Evolutionary conservation across 1,140 invertebrate species (phyloP).

Genomic region (Oryctes rhinoceros): DNA sequence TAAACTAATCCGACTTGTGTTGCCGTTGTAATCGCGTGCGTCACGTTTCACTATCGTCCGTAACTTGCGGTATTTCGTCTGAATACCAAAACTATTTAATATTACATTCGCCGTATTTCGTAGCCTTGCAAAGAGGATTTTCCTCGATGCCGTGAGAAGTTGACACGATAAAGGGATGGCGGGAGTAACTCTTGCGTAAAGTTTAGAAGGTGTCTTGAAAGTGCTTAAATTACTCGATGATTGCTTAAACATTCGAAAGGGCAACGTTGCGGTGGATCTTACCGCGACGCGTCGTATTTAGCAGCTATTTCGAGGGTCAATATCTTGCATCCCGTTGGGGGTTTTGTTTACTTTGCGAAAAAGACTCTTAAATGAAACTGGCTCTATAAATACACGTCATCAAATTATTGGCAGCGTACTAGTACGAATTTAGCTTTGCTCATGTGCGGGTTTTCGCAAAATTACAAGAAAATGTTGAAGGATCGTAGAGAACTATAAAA

Average conservation of each 20-base stretch:
- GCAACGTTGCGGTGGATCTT: background rate
- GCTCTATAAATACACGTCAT: no score
- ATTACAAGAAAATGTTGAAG: no score
- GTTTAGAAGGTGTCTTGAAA: background rate
- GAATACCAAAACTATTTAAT: constrained; percentile 17
- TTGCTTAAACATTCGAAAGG: background rate
- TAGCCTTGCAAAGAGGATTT: background rate
- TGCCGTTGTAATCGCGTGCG: background rate
- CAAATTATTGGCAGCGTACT: no score
- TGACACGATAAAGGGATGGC: background rate
- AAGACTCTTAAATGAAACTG: no score
- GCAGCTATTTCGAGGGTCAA: no score
- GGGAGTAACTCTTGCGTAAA: background rate
- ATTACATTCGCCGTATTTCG: background rate
- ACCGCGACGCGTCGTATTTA: background rate
- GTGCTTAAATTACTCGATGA: background rate
- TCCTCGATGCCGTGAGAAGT: background rate
- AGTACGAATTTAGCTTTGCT: no score
- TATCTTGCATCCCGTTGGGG: no score
- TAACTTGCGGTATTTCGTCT: background rate
- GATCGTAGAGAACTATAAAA: no score
- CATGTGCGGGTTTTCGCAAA: no score
- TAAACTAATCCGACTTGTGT: background rate
- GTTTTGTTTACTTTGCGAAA: no score
- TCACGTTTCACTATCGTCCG: background rate